A percentile compares a stretch with the other conserved stretches of the same genome.
Evolutionary conservation across 2,888 invertebrate genomes (phyloP).

Genomic region (Notodonta dromedarius): DNA sequence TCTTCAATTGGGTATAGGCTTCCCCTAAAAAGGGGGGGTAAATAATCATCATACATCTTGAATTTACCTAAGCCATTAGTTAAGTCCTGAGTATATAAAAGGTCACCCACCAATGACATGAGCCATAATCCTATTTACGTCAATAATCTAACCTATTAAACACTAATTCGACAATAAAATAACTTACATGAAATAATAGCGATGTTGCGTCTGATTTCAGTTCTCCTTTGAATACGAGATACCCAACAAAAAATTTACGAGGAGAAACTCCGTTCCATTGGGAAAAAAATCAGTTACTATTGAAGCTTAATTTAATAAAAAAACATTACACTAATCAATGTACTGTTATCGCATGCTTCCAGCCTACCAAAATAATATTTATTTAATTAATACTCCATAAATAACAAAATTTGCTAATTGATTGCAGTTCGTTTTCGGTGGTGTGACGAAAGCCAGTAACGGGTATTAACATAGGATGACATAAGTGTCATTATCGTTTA

Average conservation of each 20-base stretch:
- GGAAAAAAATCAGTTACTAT: too few relatives aligned
- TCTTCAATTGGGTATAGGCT: not conserved
- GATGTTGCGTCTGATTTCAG: too few relatives aligned
- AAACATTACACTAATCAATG: not conserved
- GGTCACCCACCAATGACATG: not conserved
- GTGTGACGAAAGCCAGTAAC: constrained; percentile 5
- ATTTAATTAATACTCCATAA: not conserved
- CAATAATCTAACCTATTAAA: not conserved
- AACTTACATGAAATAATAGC: not conserved
- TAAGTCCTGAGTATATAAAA: not conserved
- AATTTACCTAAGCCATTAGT: too few relatives aligned
- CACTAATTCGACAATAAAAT: not conserved
- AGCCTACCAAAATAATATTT: not conserved
- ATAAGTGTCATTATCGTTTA: constrained; percentile 12
- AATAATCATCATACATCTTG: too few relatives aligned
- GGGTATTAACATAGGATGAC: constrained; percentile 9
- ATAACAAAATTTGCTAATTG: not conserved
- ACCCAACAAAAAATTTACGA: too few relatives aligned
- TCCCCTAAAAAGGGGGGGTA: not conserved
- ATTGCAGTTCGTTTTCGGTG: not conserved
- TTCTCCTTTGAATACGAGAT: too few relatives aligned
- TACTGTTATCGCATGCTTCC: not conserved
- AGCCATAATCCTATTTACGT: not conserved
- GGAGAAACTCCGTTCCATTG: too few relatives aligned
- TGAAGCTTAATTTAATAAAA: too few relatives aligned